Evolutionary conservation across 2,797 vertebrate genomes (phyloP), one percentile per base, ranked within the genome.

Genomic region (Diplodus sargus): DNA sequence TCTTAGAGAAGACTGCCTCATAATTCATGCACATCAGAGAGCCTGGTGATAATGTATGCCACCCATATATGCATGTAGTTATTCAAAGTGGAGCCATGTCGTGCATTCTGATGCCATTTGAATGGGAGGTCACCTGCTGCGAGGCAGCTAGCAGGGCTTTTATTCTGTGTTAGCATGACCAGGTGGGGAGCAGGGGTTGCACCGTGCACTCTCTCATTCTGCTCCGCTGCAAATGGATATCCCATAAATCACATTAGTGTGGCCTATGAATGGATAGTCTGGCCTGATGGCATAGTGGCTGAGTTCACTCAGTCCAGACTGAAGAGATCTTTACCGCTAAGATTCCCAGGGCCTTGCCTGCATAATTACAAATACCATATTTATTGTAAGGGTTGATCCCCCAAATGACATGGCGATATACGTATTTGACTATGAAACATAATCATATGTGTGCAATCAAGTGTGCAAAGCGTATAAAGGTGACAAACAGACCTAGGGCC

Each of bases 11-110:
- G 70, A 82, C 72, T 70, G 76, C 65, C 80, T 90, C 88, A 45
- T 95, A 93, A 94, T 79, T 94, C 93, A 94, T 65, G 63, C 48
- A 64, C 85, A 89, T 91, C 89, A 71, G 81, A 77, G 18, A 45
- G 83, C 80, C 51, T 4, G 52, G 43, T 68, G 87, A 82, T 90
- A 87, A 92, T 93, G 80, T 87, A 93, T 87, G 89, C 87, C 81
- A 76, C 77, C 67, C 81, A 79, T 90, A 84, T 85, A 90, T 89
- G 90, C 90, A 91, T 89, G 89, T 86, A 90, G 87, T 94, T 92
- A 94, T 92, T 92, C 87, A 93, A 89, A 92, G 90, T 85, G 87
- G 79, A 84, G 87, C 64, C 70, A 56, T 17, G 86, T 63, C 30
- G 22, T 74, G 91, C 86, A 92, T 94, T 93, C 86, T 91, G 88